A percentile compares a stretch with the other conserved stretches of the same genome.
Conservation (phyloP, 2,797 vertebrate species). For the Rhynchonycteris naso region DNA sequence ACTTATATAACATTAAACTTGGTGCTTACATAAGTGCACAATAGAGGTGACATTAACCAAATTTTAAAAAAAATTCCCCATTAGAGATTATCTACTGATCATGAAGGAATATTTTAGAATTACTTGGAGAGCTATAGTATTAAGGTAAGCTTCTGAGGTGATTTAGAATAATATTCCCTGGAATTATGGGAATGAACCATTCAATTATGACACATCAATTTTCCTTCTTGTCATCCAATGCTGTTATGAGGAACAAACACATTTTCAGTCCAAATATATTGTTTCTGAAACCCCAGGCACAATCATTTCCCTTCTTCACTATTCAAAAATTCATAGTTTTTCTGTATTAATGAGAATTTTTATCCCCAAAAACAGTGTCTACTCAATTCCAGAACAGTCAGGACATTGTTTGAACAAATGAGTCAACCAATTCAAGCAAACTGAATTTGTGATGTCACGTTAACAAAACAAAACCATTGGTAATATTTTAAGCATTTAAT, state of each 20-base stretch:
- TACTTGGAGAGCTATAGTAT: not conserved
- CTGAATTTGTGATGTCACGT: not conserved
- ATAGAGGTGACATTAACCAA: constrained; percentile 21
- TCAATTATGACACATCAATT: constrained; percentile 46
- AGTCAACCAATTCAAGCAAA: not conserved
- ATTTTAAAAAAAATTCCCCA: constrained; percentile 5
- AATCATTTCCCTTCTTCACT: not conserved
- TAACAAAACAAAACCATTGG: not conserved
- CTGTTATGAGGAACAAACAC: not conserved
- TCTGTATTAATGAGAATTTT: not conserved
- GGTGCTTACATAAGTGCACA: constrained; percentile 16
- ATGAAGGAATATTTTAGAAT: constrained; percentile 14
- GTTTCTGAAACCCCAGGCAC: not conserved
- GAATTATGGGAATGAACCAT: not conserved
- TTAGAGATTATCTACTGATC: not conserved
- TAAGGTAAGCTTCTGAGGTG: not conserved
- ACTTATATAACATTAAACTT: constrained; percentile 39
- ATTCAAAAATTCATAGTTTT: not conserved
- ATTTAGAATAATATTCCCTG: not conserved
- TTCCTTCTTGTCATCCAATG: not conserved
- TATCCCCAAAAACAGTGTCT: not conserved
- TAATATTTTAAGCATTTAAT: not conserved
- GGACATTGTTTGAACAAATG: not conserved
- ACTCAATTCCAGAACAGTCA: constrained; percentile 23
- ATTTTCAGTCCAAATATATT: not conserved